Evolutionary conservation across 2,888 invertebrate genomes (phyloP).

Genomic region (Bhutanitis thaidina): DNA sequence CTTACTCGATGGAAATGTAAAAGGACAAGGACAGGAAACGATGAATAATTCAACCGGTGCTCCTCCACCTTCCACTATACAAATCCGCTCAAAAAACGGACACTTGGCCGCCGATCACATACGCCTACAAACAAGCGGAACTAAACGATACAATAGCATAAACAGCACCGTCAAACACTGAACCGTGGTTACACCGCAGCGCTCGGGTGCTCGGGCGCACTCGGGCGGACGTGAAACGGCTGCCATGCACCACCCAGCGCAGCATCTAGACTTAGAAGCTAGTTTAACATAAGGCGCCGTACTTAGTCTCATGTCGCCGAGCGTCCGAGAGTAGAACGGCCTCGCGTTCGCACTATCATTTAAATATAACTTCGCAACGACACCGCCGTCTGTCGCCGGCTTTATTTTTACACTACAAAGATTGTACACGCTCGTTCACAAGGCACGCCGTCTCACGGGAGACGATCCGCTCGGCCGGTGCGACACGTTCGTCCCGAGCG

Average conservation of each 20-base stretch:
- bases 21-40: slow-evolving; percentile 52
- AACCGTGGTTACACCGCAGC: slow-evolving; percentile 24
- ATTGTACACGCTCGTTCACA: slow-evolving; percentile 55
- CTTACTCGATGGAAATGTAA: slow-evolving; percentile 31
- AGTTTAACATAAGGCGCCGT: slow-evolving; percentile 57
- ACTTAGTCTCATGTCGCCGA: slow-evolving; percentile 74
- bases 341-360: slow-evolving; percentile 70
- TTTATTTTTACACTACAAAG: slow-evolving; percentile 73
- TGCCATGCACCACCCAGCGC: slow-evolving; percentile 27
- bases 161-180: slow-evolving; percentile 8
- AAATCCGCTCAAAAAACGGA: slow-evolving; percentile 43
- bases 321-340: slow-evolving; percentile 59
- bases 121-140: neutral
- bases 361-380: slow-evolving; percentile 70
- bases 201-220: slow-evolving; percentile 32
- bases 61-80: slow-evolving; percentile 45
- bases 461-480: slow-evolving; percentile 36
- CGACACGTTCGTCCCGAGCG: slow-evolving; percentile 41
- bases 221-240: slow-evolving; percentile 30
- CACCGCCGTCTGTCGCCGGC: slow-evolving; percentile 72
- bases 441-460: slow-evolving; percentile 48
- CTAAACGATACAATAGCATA: neutral
- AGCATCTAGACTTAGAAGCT: slow-evolving; percentile 37
- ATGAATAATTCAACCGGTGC: slow-evolving; percentile 48
- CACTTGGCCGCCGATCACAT: slow-evolving; percentile 32